Evolutionary conservation across 2,113 vertebrate genomes (phyloP).

Genomic region (Equus quagga): DNA sequence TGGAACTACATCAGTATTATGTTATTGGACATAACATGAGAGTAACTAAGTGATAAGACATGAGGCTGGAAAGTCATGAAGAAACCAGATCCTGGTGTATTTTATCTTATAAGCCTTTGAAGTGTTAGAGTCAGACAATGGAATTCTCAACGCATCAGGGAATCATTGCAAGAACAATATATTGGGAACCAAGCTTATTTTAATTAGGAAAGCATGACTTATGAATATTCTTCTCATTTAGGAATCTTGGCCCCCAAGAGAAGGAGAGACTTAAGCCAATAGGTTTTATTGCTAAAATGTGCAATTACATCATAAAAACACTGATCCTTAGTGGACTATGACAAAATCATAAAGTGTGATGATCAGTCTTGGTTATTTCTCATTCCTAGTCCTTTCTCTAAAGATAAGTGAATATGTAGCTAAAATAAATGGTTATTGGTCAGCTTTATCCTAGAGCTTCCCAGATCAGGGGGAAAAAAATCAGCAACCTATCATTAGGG

Average conservation of each 20-base stretch:
- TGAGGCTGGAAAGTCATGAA: neutral
- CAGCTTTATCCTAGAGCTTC: neutral
- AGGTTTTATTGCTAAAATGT: neutral
- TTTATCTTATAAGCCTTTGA: neutral
- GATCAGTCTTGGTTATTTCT: neutral
- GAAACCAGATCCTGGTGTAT: neutral
- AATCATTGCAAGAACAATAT: neutral
- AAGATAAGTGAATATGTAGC: neutral
- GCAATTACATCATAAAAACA: neutral
- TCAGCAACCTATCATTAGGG: neutral
- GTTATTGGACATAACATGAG: too few species aligned
- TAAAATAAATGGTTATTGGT: neutral
- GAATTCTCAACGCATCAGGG: neutral
- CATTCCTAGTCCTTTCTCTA: neutral
- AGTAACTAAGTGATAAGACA: neutral
- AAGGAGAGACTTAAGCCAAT: neutral
- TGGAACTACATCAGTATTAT: neutral
- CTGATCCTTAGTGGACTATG: neutral
- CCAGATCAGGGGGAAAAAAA: neutral
- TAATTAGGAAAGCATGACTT: neutral
- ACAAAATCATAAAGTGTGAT: neutral
- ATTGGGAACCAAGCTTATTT: neutral
- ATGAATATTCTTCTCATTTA: slow-evolving; percentile 37
- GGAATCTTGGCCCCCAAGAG: neutral
- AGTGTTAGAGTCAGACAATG: neutral